Evolutionary conservation across 2,888 invertebrate genomes (phyloP).

Genomic region (Drosophila cracens): DNA sequence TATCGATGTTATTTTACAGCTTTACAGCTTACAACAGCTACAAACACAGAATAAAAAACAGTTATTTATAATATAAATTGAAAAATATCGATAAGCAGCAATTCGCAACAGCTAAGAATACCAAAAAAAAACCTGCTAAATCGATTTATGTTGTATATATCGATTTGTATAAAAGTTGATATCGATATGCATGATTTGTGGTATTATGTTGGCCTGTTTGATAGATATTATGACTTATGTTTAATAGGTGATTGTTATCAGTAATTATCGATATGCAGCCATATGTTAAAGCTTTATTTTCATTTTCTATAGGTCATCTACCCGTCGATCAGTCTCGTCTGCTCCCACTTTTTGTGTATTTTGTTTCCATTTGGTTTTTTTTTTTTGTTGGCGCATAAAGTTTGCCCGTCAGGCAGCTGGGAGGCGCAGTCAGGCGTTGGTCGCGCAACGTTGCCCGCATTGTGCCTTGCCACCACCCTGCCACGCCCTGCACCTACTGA

Average conservation of each 20-base stretch:
- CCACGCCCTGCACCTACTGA: neutral
- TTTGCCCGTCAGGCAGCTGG: conserved; percentile 44
- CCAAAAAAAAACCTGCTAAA: too few relatives aligned
- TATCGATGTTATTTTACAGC: neutral
- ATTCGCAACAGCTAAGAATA: neutral
- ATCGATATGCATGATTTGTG: too few relatives aligned
- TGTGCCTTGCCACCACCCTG: conserved; percentile 50
- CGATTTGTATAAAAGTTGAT: too few relatives aligned
- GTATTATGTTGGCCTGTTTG: too few relatives aligned
- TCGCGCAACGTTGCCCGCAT: conserved; percentile 75
- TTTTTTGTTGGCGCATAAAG: conserved; percentile 51
- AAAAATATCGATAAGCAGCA: neutral
- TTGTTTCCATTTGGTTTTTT: conserved; percentile 5
- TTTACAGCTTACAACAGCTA: neutral
- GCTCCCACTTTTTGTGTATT: neutral
- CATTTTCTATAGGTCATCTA: neutral
- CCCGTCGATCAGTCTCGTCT: conserved; percentile 4
- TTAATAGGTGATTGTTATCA: neutral
- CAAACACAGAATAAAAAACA: neutral
- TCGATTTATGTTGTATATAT: too few relatives aligned
- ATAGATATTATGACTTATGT: too few relatives aligned
- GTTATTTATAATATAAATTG: neutral
- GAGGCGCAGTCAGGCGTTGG: conserved; percentile 39
- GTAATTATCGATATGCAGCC: neutral
- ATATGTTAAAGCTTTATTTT: neutral